phyloP scores from a whole-genome alignment of 1,140 invertebrate genomes.

The Monochamus saltuarius region DNA sequence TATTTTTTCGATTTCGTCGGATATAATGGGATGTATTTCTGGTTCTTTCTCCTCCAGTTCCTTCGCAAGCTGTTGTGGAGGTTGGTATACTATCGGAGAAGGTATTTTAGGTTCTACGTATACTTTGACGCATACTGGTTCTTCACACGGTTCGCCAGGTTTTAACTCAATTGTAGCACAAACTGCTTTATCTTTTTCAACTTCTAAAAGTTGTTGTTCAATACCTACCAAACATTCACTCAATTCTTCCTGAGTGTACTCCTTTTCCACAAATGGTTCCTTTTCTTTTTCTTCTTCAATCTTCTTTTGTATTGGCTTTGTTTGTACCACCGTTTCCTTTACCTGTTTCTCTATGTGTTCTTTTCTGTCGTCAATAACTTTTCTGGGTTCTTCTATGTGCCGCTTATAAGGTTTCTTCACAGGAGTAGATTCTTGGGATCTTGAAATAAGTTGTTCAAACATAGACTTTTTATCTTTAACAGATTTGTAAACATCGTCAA shows the following conservation, averaged over 20 bases:
- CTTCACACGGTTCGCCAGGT: conserved; percentile 23
- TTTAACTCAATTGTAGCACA: not conserved
- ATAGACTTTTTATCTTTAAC: conserved; percentile 59
- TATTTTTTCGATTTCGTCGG: conserved; percentile 18
- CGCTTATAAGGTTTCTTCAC: conserved; percentile 27
- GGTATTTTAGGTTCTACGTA: conserved; percentile 3
- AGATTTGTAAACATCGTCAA: conserved; percentile 43
- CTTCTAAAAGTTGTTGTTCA: conserved; percentile 28
- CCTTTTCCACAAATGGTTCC: conserved; percentile 15
- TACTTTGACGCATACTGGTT: conserved; percentile 33
- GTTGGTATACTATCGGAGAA: not conserved
- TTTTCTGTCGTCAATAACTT: not conserved
- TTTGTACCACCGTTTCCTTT: conserved; percentile 16
- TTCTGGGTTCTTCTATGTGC: conserved; percentile 1
- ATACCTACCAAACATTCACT: conserved; percentile 26
- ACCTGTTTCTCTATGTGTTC: conserved; percentile 5
- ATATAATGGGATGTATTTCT: conserved; percentile 1
- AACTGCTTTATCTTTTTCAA: conserved; percentile 18
- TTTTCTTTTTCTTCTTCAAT: not conserved
- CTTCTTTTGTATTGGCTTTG: not conserved
- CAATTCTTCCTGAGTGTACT: conserved; percentile 34
- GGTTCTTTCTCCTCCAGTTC: not conserved
- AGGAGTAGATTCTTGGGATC: conserved; percentile 41
- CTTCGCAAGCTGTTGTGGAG: too few relatives aligned
- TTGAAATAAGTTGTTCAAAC: conserved; percentile 55